Evolutionary conservation across 2,888 invertebrate species (phyloP).

Genomic region (Flabesymbios commensalis): DNA sequence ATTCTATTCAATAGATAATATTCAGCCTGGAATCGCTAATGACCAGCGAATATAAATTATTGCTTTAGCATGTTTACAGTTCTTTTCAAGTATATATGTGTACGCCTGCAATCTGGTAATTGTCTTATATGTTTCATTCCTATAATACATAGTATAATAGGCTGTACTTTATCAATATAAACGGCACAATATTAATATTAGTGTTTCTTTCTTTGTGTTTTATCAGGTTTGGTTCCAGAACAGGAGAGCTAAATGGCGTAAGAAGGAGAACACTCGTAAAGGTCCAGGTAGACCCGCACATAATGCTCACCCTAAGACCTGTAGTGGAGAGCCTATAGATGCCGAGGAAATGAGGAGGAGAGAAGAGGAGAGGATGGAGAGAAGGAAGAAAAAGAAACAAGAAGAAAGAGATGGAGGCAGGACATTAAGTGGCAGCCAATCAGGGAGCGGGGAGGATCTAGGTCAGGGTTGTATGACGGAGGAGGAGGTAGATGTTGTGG

Average conservation of each 20-base stretch:
- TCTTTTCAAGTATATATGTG: no score
- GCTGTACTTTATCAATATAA: no score
- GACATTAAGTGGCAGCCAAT: not conserved
- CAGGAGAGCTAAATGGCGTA: slow-evolving; percentile 97
- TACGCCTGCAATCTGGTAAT: no score
- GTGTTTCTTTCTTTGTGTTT: no score
- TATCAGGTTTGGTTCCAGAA: slow-evolving; percentile 99
- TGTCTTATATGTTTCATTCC: no score
- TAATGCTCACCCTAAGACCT: slow-evolving; percentile 96
- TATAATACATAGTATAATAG: no score
- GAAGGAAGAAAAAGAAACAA: slow-evolving; percentile 82
- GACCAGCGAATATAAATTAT: no score
- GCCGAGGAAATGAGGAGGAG: slow-evolving; percentile 67
- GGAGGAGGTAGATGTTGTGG: slow-evolving; percentile 63
- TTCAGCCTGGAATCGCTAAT: no score
- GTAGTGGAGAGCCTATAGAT: slow-evolving; percentile 95
- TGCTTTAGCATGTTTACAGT: no score
- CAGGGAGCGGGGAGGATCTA: not conserved
- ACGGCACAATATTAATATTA: no score
- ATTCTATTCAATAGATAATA: no score
- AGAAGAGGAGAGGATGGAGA: slow-evolving; percentile 59
- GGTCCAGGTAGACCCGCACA: slow-evolving; percentile 97
- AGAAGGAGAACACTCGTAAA: slow-evolving; percentile 98
- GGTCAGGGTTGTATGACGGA: not conserved
- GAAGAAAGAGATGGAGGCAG: slow-evolving; percentile 70